Evolutionary conservation across 2,797 vertebrate genomes (phyloP).

Genomic region (Gallinago stenura): DNA sequence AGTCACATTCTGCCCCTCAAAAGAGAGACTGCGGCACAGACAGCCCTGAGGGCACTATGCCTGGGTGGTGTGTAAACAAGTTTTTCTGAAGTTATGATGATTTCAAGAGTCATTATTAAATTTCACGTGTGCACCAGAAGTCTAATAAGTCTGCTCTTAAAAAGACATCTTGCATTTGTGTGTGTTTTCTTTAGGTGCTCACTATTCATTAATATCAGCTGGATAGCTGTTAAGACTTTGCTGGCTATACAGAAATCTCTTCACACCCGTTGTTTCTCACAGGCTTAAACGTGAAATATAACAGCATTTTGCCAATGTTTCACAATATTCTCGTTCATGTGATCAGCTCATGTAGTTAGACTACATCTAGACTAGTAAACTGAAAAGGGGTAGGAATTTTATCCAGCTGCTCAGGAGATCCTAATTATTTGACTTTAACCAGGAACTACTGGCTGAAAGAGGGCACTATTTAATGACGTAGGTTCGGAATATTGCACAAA

Average conservation of each 20-base stretch:
- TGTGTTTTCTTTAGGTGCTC: neutral
- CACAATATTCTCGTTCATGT: neutral
- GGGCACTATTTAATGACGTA: neutral
- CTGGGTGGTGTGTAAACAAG: neutral
- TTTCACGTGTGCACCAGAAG: neutral
- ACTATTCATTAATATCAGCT: neutral
- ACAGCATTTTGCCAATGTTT: neutral
- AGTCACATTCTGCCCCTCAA: neutral
- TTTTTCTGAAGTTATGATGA: neutral
- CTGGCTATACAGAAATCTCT: neutral
- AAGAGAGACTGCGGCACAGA: neutral
- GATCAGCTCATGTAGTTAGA: neutral
- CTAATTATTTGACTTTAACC: neutral
- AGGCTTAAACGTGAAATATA: neutral
- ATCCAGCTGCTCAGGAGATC: neutral
- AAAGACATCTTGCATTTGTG: neutral
- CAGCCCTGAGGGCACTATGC: neutral
- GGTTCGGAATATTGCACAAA: neutral
- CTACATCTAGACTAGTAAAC: neutral
- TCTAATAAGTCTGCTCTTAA: neutral
- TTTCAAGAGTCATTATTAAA: neutral
- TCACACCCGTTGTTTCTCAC: neutral
- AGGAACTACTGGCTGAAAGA: neutral
- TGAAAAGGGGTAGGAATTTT: neutral
- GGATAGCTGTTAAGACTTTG: neutral